Evolutionary conservation across 2,888 invertebrate species (phyloP).

Genomic region (Drosophila eohydei): DNA sequence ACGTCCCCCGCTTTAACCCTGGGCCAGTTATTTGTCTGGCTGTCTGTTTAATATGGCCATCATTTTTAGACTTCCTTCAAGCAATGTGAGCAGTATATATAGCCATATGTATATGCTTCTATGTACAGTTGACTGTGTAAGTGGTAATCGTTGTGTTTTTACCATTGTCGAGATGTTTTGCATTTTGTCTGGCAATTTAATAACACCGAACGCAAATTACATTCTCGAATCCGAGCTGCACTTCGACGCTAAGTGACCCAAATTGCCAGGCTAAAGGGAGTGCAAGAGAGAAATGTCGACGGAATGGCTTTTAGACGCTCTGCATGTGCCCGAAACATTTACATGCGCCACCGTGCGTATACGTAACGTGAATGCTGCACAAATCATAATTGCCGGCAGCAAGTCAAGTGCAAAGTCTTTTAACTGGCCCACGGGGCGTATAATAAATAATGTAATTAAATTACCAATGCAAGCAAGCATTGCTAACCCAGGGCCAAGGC

Average conservation of each 20-base stretch:
- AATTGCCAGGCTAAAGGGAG: constrained; percentile 51
- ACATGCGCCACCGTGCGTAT: constrained; percentile 64
- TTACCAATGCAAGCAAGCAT: constrained; percentile 56
- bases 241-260: constrained; percentile 65
- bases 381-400: constrained; percentile 59
- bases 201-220: constrained; percentile 51
- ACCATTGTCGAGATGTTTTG: constrained; percentile 45
- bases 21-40: constrained; percentile 5
- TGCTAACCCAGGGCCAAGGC: constrained; percentile 11
- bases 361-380: constrained; percentile 45
- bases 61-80: constrained; percentile 28
- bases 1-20: constrained; percentile 1
- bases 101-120: neutral
- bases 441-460: constrained; percentile 74
- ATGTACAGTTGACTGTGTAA: constrained; percentile 24
- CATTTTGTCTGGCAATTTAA: constrained; percentile 67
- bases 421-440: constrained; percentile 38
- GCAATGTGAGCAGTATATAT: constrained; percentile 3
- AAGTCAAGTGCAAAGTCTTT: constrained; percentile 43
- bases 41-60: constrained; percentile 44
- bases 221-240: constrained; percentile 42
- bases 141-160: constrained; percentile 46
- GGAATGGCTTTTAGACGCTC: constrained; percentile 10
- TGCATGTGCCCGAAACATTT: constrained; percentile 12
- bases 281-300: neutral